A percentile compares a stretch with the other conserved stretches of the same genome.
These are phyloP conservation scores for Prinia subflava DNA, from an alignment of 2,113 vertebrate genomes.

Conservation along the genomic window DNA sequence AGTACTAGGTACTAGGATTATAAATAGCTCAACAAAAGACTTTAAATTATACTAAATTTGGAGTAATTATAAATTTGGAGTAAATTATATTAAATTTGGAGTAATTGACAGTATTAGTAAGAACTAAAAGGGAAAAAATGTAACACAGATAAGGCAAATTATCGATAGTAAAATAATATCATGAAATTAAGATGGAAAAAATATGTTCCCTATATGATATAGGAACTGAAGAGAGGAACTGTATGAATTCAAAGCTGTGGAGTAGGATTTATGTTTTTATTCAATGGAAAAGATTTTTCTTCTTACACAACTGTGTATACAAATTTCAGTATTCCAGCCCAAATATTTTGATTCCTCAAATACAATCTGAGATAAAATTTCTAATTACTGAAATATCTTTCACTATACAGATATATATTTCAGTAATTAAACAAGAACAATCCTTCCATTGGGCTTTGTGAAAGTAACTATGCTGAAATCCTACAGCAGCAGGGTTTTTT, in stretches of 20 bases:
- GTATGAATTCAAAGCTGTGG: neutral
- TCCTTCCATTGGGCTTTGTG: neutral
- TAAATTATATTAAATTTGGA: neutral
- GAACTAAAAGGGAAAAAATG: neutral
- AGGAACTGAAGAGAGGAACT: neutral
- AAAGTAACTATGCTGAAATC: neutral
- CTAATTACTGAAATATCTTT: neutral
- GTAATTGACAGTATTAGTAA: neutral
- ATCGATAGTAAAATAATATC: neutral
- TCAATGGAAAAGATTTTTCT: neutral
- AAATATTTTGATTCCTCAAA: neutral
- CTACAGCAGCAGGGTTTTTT: neutral
- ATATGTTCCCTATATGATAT: fast-evolving
- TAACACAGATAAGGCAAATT: neutral
- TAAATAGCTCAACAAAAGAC: neutral
- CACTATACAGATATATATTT: neutral
- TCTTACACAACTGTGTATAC: neutral
- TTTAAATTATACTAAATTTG: neutral
- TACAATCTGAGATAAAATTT: neutral
- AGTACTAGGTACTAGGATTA: neutral
- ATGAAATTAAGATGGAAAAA: neutral
- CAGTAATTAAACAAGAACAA: neutral
- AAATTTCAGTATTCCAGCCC: neutral
- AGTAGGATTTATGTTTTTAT: neutral
- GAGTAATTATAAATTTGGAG: too few species aligned